These are phyloP conservation scores for Blastomussa wellsi DNA, from an alignment of 92 coral and sea anemone genomes.

Conservation along the genomic window DNA sequence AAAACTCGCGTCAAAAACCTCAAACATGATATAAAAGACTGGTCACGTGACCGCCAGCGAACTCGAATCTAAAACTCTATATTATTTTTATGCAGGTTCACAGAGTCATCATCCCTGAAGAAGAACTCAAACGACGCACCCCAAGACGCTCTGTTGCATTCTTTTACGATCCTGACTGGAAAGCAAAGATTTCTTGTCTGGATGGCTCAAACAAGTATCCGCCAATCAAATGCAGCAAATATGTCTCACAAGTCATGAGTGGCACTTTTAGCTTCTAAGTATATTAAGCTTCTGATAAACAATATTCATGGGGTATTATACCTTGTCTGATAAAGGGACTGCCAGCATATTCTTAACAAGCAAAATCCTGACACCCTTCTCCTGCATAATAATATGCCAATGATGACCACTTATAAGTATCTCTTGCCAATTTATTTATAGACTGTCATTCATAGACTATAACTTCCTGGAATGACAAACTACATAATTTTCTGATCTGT, in stretches of 20 bases:
- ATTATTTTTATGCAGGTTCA: constrained; percentile 53
- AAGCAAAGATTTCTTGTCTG: constrained; percentile 59
- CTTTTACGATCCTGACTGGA: constrained; percentile 65
- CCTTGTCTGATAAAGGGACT: not conserved
- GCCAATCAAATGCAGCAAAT: constrained; percentile 55
- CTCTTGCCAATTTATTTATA: no score
- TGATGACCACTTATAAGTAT: no score
- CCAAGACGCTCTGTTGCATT: constrained; percentile 77
- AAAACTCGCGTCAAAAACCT: no score
- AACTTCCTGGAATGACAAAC: no score
- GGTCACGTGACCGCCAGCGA: no score
- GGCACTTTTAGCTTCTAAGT: constrained; percentile 37
- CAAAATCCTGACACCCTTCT: no score
- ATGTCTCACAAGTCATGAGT: constrained; percentile 46
- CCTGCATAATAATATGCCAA: no score
- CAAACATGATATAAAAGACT: no score
- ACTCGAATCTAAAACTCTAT: not conserved
- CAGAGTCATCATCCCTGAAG: constrained; percentile 74
- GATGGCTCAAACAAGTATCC: constrained; percentile 75
- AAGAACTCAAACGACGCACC: constrained; percentile 48
- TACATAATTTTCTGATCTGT: no score
- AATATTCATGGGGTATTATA: not conserved
- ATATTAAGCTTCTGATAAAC: not conserved
- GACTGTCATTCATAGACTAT: no score
- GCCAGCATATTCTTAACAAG: no score